phyloP scores from a whole-genome alignment of 2,888 invertebrate species.

The Drosophila pegasa region DNA sequence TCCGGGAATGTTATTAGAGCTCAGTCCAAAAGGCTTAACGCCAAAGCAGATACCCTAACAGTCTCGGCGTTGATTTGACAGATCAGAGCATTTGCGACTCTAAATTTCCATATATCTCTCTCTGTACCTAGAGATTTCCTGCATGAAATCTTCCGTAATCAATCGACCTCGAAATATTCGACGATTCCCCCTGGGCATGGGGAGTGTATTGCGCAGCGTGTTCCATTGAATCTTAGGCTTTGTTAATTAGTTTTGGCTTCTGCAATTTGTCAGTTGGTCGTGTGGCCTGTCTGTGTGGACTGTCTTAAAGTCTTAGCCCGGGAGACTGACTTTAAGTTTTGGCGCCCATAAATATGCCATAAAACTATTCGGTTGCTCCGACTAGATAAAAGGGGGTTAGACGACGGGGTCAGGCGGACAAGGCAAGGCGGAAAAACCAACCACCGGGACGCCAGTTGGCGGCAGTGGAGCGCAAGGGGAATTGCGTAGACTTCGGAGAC shows the following conservation, averaged over 20 bases:
- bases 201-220: constrained; percentile 24
- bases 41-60: constrained; percentile 36
- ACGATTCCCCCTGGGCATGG: background rate
- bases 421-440: constrained; percentile 36
- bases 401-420: constrained; percentile 52
- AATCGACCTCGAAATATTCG: background rate
- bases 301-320: constrained; percentile 73
- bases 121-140: background rate
- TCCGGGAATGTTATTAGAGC: constrained; percentile 66
- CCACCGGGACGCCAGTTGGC: constrained; percentile 8
- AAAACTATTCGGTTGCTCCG: constrained; percentile 69
- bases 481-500: constrained; percentile 54
- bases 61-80: background rate
- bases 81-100: background rate
- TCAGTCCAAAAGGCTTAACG: constrained; percentile 64
- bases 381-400: constrained; percentile 64
- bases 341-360: constrained; percentile 78
- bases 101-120: background rate
- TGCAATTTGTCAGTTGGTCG: constrained; percentile 67
- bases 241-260: constrained; percentile 71
- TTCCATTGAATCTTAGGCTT: constrained; percentile 44
- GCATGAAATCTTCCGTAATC: background rate
- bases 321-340: constrained; percentile 63
- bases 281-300: constrained; percentile 37
- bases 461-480: constrained; percentile 13